Conservation (phyloP, 2,113 vertebrate species). For the Typhlomys cinereus region DNA sequence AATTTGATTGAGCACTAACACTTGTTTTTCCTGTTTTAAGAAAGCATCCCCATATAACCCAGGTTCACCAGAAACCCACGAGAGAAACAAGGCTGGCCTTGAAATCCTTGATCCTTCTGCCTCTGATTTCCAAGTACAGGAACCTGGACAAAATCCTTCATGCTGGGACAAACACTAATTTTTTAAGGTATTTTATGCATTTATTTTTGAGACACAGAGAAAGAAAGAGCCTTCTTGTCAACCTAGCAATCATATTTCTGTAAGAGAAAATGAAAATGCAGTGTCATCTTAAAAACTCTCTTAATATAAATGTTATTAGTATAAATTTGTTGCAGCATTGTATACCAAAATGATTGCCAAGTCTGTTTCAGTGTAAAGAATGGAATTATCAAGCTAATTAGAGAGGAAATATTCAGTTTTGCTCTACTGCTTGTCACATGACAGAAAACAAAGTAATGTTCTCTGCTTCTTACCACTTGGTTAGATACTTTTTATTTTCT, state of each 20-base stretch:
- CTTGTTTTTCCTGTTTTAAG: too few species aligned
- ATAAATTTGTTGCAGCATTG: background rate
- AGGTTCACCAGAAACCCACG: background rate
- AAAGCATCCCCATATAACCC: too few species aligned
- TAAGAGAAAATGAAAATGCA: background rate
- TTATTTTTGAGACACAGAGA: too few species aligned
- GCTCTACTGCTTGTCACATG: background rate
- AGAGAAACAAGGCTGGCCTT: background rate
- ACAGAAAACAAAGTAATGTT: background rate
- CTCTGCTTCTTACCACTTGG: background rate
- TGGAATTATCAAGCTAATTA: background rate
- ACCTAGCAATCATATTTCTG: background rate
- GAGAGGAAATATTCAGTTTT: background rate
- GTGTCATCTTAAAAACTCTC: background rate
- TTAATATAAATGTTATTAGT: background rate
- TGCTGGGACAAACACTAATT: too few species aligned
- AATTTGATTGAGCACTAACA: too few species aligned
- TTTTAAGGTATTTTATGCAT: too few species aligned
- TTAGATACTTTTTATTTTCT: background rate
- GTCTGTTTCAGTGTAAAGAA: background rate
- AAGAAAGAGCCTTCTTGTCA: too few species aligned
- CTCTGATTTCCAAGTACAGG: background rate
- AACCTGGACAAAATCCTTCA: too few species aligned
- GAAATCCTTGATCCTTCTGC: background rate
- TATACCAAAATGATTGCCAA: background rate